Base-by-base conservation (phyloP, 2,888 invertebrate genomes). In the Rambutsinella grinnellia region DNA sequence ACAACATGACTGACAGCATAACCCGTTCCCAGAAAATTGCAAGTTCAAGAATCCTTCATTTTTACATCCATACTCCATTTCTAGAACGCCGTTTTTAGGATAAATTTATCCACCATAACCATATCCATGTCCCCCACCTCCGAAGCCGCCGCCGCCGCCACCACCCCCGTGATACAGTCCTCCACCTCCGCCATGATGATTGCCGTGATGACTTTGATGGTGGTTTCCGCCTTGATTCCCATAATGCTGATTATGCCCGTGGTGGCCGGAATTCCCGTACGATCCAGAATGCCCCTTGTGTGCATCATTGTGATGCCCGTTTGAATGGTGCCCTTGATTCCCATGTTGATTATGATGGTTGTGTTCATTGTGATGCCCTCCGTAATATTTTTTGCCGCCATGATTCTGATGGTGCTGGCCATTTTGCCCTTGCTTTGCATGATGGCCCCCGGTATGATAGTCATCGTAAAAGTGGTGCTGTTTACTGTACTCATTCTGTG, bases 401-500 rank as follows among this genome's bases (percentile, higher is more conserved):
- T 36, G 36, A 13, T 36, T 36, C 6, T 5, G 6, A 36, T 36
- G 36, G 53, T 82, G 81, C 36, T 81, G 76, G 8, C 78, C 79
- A 51, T 83, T 76, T 13, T 82, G 79, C 24, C 83, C 83, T 57
- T 81, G 65, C 62, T 79, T 78, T 23, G 51, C 36, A 44, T 79
- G 71, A 21, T 76, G 68, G 6, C 80, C 79, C 6, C 79, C 82
- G 13, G 76, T 65, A 57, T 83, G 83, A 56, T 78, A 81, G 60
- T 82, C 82, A 58, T 83, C 83, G 54, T 83, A 83, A 68, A 83
- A 83, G 3, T 76, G 58, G 13, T 81, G 78, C 17, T 81, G 74
- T 58, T 83, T 83, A 44, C 81, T 79, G 75, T 83, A 83, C 63
- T 83, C 83, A 28, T 82, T 79, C 81, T 82, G 47, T 0, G 54